A percentile compares a stretch with the other conserved stretches of the same genome.
Evolutionary conservation across 2,888 invertebrate genomes (phyloP).

Genomic region (Malthinus flaveolus): DNA sequence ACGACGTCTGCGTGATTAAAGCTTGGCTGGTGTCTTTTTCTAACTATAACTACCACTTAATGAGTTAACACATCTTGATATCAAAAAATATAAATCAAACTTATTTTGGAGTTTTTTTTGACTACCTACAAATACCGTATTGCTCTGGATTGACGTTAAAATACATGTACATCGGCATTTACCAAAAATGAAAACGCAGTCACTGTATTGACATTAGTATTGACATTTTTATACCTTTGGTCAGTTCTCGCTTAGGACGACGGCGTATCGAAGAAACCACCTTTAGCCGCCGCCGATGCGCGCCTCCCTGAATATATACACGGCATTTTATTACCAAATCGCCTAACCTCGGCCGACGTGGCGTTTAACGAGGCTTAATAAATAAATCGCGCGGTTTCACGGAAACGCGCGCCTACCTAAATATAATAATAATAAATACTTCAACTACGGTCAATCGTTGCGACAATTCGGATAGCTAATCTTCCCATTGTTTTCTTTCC

Average conservation of each 20-base stretch:
- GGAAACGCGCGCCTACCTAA: constrained; percentile 49
- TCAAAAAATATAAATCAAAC: constrained; percentile 54
- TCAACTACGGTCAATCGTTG: constrained; percentile 50
- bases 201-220: constrained; percentile 57
- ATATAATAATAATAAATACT: constrained; percentile 44
- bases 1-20: constrained; percentile 36
- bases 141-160: constrained; percentile 58
- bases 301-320: constrained; percentile 34
- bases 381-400: constrained; percentile 49
- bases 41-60: constrained; percentile 46
- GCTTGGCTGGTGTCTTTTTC: constrained; percentile 42
- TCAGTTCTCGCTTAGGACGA: constrained; percentile 50
- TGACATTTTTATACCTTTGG: constrained; percentile 53
- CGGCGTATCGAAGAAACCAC: constrained; percentile 24
- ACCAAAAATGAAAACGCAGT: constrained; percentile 42
- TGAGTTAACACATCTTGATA: constrained; percentile 55
- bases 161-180: constrained; percentile 45
- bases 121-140: constrained; percentile 56
- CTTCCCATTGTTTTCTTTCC: constrained; percentile 36
- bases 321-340: constrained; percentile 37
- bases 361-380: constrained; percentile 42
- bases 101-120: constrained; percentile 46
- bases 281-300: constrained; percentile 30
- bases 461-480: constrained; percentile 45
- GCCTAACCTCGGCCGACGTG: constrained; percentile 35